A percentile compares a stretch with the other conserved stretches of the same genome.
Conservation (phyloP, 1,140 invertebrate genomes). For the Saccostrea glomerata region DNA sequence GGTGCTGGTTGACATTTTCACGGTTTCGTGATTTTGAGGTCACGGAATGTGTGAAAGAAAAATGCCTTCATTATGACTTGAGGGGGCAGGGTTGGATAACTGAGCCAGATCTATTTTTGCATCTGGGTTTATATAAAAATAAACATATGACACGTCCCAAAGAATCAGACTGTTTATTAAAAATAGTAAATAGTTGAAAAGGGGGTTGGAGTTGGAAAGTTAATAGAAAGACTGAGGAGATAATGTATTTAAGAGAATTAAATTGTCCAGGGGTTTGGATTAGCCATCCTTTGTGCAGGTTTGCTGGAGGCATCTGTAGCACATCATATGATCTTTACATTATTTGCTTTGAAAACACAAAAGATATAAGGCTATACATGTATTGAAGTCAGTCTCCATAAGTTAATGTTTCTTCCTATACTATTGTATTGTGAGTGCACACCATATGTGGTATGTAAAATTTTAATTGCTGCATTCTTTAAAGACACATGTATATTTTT, state of each 20-base stretch:
- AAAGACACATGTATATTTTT: neutral
- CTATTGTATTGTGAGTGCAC: neutral
- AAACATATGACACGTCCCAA: too few relatives aligned
- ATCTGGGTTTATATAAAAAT: too few relatives aligned
- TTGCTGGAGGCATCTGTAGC: neutral
- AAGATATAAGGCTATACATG: neutral
- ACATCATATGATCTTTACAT: neutral
- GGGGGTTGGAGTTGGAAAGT: too few relatives aligned
- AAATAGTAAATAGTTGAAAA: too few relatives aligned
- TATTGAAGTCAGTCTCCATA: neutral
- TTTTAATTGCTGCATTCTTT: neutral
- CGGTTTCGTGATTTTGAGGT: neutral
- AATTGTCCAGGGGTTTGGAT: neutral
- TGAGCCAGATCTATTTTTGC: neutral
- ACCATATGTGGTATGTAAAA: neutral
- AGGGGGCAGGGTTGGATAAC: neutral
- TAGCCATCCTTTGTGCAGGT: neutral
- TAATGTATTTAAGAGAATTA: neutral
- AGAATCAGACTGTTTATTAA: too few relatives aligned
- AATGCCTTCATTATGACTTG: constrained; percentile 4
- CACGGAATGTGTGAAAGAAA: neutral
- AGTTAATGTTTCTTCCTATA: neutral
- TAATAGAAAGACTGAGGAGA: neutral
- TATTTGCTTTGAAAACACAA: neutral
- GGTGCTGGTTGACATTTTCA: constrained; percentile 36